A percentile compares a stretch with the other conserved stretches of the same genome.
phyloP scores from a whole-genome alignment of 2,113 vertebrate species.

The Oncorhynchus nerka region DNA sequence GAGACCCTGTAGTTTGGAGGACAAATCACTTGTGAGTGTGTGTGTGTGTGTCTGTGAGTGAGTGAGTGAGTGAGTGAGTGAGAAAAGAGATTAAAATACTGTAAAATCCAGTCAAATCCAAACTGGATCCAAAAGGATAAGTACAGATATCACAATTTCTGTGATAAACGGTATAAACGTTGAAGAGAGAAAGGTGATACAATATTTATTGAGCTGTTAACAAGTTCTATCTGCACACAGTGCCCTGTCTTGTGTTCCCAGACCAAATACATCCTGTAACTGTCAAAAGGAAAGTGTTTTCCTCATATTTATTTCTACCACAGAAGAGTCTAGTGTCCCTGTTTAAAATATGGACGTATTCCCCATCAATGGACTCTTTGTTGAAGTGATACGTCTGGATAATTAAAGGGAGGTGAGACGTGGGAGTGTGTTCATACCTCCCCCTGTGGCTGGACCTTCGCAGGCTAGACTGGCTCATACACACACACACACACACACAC shows the following conservation, averaged over 20 bases:
- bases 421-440: neutral
- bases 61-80: too few relatives aligned
- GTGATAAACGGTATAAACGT: neutral
- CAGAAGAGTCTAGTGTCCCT: slow-evolving; percentile 11
- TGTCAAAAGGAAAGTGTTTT: slow-evolving; percentile 10
- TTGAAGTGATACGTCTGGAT: slow-evolving; percentile 3
- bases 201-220: too few relatives aligned
- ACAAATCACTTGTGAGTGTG: too few relatives aligned
- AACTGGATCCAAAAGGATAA: too few relatives aligned
- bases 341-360: neutral
- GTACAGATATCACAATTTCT: too few relatives aligned
- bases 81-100: too few relatives aligned
- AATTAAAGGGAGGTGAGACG: slow-evolving; percentile 7
- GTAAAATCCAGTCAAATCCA: too few relatives aligned
- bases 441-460: neutral
- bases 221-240: slow-evolving; percentile 2
- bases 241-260: neutral
- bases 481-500: too few relatives aligned
- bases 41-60: too few relatives aligned
- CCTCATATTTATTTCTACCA: slow-evolving; percentile 13
- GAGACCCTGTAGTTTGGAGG: too few relatives aligned
- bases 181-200: neutral
- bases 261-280: slow-evolving; percentile 7
- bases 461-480: neutral
- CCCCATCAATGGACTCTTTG: slow-evolving; percentile 13